Evolutionary conservation across 2,113 vertebrate species (phyloP), one percentile per base, ranked within the genome.

Genomic region (Urocitellus parryii): DNA sequence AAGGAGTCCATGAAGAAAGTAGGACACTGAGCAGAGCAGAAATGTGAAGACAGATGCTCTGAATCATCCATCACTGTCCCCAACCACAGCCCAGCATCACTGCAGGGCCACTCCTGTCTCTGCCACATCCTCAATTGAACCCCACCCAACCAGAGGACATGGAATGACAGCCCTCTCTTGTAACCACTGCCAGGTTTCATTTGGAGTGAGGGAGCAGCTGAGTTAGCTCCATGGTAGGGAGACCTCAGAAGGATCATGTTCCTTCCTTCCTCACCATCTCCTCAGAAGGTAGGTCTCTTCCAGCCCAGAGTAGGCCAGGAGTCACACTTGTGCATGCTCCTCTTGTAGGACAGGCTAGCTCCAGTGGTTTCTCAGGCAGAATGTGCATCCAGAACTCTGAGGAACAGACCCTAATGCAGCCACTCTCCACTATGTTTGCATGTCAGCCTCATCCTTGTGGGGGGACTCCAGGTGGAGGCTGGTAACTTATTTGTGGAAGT

Each of bases 1-100:
- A 92, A 84, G 76, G 76, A 70, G 51, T 65, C 94, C 79, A 7
- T 37, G 65, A 73, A 34, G 58, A 85, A 94, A 94, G 91, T 65
- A 56, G 86, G 76, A 63, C 89, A 58, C 25, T 34, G 53, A 68
- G 53, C 70, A 68, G 76, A 78, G 88, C 79, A 96, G 93, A 83
- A 83, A 53, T 56, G 20, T 24, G 51, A 65, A 93, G 88, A 88
- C 96, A 88, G 87, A 88, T 45, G 78, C 82, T 97, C 91, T 90
- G 94, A 95, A 48, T 93, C 89, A 82, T 34, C 81, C n/a, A 8
- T 83, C 91, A 17, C 8, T 14, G 77, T 42, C 67, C 85, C 94
- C 82, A 74, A 89, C 87, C 90, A 82, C 73, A 65, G 81, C 84
- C 88, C 77, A 17, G 73, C 85, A 58, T 63, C 5, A 29, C 82